These are phyloP conservation scores for Limnephilus auricula DNA, from an alignment of 2,888 invertebrate genomes.

Conservation along the genomic window DNA sequence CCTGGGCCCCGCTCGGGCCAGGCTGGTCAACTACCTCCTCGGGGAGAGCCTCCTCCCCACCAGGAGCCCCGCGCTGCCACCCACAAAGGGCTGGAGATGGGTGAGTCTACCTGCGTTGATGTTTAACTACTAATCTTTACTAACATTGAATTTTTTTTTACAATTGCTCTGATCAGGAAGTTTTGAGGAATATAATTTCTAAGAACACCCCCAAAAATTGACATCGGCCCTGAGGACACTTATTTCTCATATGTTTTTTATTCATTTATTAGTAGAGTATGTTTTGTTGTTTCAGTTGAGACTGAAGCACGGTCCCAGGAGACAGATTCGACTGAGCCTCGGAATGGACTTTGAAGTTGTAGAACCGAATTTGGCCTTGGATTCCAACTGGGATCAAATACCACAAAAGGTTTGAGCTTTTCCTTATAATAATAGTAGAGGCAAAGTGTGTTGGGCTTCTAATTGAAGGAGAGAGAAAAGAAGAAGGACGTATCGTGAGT, in stretches of 20 bases:
- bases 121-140: too few relatives aligned
- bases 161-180: too few relatives aligned
- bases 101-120: constrained; percentile 70
- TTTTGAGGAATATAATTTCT: too few relatives aligned
- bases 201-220: too few relatives aligned
- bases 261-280: not conserved
- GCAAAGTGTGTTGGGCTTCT: too few relatives aligned
- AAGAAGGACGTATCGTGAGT: too few relatives aligned
- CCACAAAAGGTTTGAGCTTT: constrained; percentile 77
- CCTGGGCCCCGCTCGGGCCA: constrained; percentile 84
- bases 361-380: constrained; percentile 83
- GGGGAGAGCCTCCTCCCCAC: constrained; percentile 82
- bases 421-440: not conserved
- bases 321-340: constrained; percentile 80
- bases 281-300: constrained; percentile 73
- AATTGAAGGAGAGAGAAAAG: too few relatives aligned
- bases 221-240: too few relatives aligned
- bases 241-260: not conserved
- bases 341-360: constrained; percentile 85
- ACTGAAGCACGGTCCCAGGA: constrained; percentile 79
- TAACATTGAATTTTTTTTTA: too few relatives aligned
- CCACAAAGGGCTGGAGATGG: constrained; percentile 80
- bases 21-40: constrained; percentile 85
- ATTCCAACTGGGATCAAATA: constrained; percentile 82
- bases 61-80: constrained; percentile 65